Evolutionary conservation across 2,797 vertebrate species (phyloP).

Genomic region (Chaetophractus vellerosus): DNA sequence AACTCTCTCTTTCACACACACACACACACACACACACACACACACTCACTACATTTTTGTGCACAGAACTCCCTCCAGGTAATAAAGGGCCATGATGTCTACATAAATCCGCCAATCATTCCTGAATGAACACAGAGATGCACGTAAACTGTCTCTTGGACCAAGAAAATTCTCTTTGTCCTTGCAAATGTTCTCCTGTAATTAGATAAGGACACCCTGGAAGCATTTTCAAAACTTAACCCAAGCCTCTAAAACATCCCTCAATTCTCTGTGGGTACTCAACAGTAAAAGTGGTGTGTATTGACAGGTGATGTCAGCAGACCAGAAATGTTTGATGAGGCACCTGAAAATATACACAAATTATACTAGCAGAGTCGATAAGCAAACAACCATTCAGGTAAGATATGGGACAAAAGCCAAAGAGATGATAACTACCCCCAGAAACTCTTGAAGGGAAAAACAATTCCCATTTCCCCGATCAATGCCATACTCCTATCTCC

Average conservation of each 20-base stretch:
- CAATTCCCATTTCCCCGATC: not conserved
- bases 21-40: not conserved
- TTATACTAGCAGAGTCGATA: not conserved
- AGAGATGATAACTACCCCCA: not conserved
- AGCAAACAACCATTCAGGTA: not conserved
- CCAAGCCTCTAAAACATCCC: not conserved
- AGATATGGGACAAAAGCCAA: not conserved
- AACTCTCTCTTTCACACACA: no score
- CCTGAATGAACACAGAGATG: not conserved
- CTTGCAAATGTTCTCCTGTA: not conserved
- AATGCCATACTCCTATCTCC: not conserved
- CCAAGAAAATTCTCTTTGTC: not conserved
- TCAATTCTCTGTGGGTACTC: conserved; percentile 9
- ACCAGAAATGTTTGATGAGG: conserved; percentile 3
- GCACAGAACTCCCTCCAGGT: not conserved
- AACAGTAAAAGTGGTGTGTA: not conserved
- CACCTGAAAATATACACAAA: not conserved
- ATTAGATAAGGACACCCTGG: not conserved
- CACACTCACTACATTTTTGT: not conserved
- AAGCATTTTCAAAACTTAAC: not conserved
- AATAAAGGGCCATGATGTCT: not conserved
- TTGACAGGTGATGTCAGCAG: not conserved
- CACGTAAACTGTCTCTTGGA: not conserved
- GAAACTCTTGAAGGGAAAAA: conserved; percentile 21
- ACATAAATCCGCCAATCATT: not conserved